Conservation (phyloP, 2,888 invertebrate species). For the Ectropis crepuscularia region DNA sequence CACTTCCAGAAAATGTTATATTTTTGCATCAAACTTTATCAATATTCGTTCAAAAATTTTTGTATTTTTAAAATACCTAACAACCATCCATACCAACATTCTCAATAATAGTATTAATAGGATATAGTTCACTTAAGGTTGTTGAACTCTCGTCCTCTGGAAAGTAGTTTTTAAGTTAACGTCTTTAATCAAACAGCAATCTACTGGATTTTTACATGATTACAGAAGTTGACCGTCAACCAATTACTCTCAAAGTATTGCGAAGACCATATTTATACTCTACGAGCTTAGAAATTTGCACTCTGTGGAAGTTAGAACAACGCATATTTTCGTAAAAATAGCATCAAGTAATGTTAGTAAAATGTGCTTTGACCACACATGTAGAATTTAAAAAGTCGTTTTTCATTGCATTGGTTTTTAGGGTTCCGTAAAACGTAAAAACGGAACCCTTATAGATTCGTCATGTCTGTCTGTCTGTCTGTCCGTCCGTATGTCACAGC, state of each 20-base stretch:
- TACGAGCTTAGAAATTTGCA: conserved; percentile 1
- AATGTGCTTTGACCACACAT: conserved; percentile 52
- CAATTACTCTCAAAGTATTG: conserved; percentile 47
- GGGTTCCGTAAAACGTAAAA: no score
- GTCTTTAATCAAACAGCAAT: conserved; percentile 40
- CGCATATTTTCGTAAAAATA: not conserved
- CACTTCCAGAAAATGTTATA: no score
- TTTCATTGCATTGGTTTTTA: conserved; percentile 25
- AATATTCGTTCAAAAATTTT: no score
- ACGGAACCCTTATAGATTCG: no score
- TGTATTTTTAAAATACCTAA: no score
- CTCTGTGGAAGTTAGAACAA: not conserved
- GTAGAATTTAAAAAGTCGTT: conserved; percentile 49
- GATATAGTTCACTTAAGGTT: not conserved
- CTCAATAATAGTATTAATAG: no score
- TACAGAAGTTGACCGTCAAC: conserved; percentile 44
- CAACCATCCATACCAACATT: no score
- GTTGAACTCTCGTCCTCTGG: conserved; percentile 19
- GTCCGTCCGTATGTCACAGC: no score
- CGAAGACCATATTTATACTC: conserved; percentile 9
- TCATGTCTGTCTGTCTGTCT: no score
- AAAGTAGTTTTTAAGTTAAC: conserved; percentile 45
- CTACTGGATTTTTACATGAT: conserved; percentile 49
- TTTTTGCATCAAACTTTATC: no score
- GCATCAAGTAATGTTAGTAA: not conserved